A percentile compares a stretch with the other conserved stretches of the same genome.
phyloP scores from a whole-genome alignment of 2,888 invertebrate species.

The Drosophila vallismaia region DNA sequence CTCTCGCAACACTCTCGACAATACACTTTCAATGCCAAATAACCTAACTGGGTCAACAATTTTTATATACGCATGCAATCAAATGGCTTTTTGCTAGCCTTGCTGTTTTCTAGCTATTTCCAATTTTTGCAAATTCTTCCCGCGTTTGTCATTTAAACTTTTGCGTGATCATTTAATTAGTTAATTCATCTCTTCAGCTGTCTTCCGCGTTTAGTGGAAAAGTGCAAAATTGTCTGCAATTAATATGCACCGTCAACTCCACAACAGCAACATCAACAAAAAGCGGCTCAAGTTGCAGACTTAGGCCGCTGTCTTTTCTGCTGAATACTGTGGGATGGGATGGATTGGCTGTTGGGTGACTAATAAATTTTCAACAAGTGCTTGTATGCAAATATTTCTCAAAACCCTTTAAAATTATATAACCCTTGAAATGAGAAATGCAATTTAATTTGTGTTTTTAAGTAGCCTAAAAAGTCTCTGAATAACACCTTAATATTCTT shows the following conservation, averaged over 20 bases:
- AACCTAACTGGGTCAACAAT: slow-evolving; percentile 48
- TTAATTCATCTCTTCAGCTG: slow-evolving; percentile 32
- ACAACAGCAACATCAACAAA: slow-evolving; percentile 17
- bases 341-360: not conserved
- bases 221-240: slow-evolving; percentile 44
- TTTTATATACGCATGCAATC: slow-evolving; percentile 22
- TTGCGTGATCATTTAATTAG: slow-evolving; percentile 45
- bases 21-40: slow-evolving; percentile 57
- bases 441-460: not conserved
- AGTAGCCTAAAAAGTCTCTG: not conserved
- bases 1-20: slow-evolving; percentile 31
- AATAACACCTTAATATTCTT: not conserved
- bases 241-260: slow-evolving; percentile 37
- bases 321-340: slow-evolving; percentile 12
- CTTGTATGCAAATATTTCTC: not conserved
- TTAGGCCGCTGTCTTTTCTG: not conserved
- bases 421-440: not conserved
- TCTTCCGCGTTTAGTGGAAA: slow-evolving; percentile 54
- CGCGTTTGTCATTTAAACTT: slow-evolving; percentile 22
- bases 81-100: slow-evolving; percentile 30
- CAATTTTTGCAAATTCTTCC: slow-evolving; percentile 32
- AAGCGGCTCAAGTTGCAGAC: slow-evolving; percentile 25
- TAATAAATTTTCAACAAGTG: not conserved
- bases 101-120: slow-evolving; percentile 20
- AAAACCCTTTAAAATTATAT: not conserved